Evolutionary conservation across 2,888 invertebrate species (phyloP).

Genomic region (Cheilosia impressa): DNA sequence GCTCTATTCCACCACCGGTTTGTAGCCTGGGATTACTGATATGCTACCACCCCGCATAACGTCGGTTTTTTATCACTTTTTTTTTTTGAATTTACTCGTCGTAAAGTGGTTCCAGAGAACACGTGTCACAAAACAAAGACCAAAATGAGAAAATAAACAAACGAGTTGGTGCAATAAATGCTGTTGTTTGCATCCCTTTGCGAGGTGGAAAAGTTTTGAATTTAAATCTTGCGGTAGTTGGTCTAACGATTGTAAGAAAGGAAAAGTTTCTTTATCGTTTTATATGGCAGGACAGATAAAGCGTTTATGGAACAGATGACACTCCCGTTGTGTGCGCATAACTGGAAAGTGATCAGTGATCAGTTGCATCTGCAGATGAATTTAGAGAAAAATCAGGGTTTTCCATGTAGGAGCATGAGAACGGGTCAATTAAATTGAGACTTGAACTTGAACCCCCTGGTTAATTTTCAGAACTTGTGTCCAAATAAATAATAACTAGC

Average conservation of each 20-base stretch:
- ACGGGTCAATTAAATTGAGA: neutral
- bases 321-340: neutral
- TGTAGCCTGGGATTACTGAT: slow-evolving; percentile 20
- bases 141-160: slow-evolving; percentile 67
- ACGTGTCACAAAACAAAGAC: slow-evolving; percentile 66
- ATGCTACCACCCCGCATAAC: slow-evolving; percentile 61
- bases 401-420: neutral
- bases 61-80: neutral
- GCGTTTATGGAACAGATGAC: neutral
- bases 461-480: neutral
- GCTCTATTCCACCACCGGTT: slow-evolving; percentile 37
- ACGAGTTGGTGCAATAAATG: slow-evolving; percentile 57
- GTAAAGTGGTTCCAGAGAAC: slow-evolving; percentile 68
- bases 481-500: no score
- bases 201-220: slow-evolving; percentile 7
- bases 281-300: neutral
- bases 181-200: slow-evolving; percentile 3
- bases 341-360: neutral
- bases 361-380: neutral
- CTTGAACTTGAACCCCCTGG: slow-evolving; percentile 1
- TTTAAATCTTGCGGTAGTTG: slow-evolving; percentile 20
- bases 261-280: slow-evolving; percentile 3
- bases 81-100: slow-evolving; percentile 16
- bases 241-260: neutral
- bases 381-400: neutral